These are phyloP conservation scores for Falco novaeseelandiae DNA, from an alignment of 2,797 vertebrate genomes.

Conservation along the genomic window DNA sequence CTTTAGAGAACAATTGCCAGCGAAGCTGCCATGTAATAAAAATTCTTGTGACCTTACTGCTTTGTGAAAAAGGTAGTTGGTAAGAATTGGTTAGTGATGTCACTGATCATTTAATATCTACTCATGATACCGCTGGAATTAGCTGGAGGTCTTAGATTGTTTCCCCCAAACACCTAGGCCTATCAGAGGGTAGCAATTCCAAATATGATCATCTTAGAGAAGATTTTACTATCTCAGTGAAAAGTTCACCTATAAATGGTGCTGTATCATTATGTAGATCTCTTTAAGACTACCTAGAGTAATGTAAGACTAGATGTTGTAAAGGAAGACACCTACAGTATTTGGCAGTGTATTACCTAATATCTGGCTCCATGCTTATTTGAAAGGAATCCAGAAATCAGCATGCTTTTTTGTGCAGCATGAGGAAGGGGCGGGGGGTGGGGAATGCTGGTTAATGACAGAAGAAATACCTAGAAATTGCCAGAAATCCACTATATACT, in stretches of 20 bases:
- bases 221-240: neutral
- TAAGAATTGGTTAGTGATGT: neutral
- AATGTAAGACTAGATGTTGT: neutral
- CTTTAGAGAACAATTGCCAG: neutral
- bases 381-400: neutral
- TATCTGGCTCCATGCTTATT: neutral
- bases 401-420: neutral
- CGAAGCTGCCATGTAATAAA: neutral
- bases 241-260: neutral
- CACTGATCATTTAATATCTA: neutral
- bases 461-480: neutral
- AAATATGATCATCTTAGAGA: neutral
- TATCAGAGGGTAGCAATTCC: neutral
- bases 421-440: neutral
- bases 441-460: neutral
- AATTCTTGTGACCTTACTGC: neutral
- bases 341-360: neutral
- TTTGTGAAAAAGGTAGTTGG: neutral
- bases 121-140: neutral
- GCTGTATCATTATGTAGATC: neutral
- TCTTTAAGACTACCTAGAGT: neutral
- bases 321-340: neutral
- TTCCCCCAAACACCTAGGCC: neutral
- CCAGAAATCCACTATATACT: neutral
- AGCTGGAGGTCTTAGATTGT: neutral